phyloP scores from a whole-genome alignment of 2,888 invertebrate species.

The Disparrhopalites patrizii region DNA sequence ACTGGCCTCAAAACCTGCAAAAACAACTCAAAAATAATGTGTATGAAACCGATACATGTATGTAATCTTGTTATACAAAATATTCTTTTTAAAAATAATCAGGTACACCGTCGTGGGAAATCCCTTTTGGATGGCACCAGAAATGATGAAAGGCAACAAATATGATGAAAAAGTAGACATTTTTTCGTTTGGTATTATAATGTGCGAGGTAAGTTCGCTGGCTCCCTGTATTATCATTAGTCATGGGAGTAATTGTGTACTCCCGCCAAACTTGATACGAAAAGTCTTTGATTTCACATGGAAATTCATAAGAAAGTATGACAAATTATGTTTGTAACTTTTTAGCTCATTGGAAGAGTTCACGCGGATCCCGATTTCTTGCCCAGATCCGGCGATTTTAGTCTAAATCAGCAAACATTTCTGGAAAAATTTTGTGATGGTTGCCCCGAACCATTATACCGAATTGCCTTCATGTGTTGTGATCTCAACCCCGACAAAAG shows the following conservation, averaged over 20 bases:
- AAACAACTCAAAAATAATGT: too few relatives aligned
- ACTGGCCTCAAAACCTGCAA: too few relatives aligned
- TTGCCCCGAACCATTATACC: constrained; percentile 83
- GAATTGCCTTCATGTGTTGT: constrained; percentile 84
- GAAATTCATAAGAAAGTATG: not conserved
- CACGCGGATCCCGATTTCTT: constrained; percentile 92
- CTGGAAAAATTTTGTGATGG: constrained; percentile 76
- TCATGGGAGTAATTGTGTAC: too few relatives aligned
- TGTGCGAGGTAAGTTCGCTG: constrained; percentile 71
- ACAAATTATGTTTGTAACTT: constrained; percentile 38
- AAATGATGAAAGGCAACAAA: constrained; percentile 95
- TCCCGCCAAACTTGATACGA: too few relatives aligned
- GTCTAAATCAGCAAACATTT: constrained; percentile 80
- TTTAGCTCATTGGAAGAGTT: constrained; percentile 85
- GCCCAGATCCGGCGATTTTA: constrained; percentile 87
- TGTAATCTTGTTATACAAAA: not conserved
- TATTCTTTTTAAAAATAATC: constrained; percentile 25
- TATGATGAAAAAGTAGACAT: constrained; percentile 96
- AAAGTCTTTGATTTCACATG: not conserved
- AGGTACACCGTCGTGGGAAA: constrained; percentile 94
- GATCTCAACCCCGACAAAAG: constrained; percentile 84
- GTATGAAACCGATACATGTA: too few relatives aligned
- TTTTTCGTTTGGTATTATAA: constrained; percentile 90
- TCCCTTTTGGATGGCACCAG: constrained; percentile 98
- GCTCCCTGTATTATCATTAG: not conserved